A percentile compares a stretch with the other conserved stretches of the same genome.
These are phyloP conservation scores for Pipra filicauda DNA, from an alignment of 2,113 vertebrate genomes.

Conservation along the genomic window DNA sequence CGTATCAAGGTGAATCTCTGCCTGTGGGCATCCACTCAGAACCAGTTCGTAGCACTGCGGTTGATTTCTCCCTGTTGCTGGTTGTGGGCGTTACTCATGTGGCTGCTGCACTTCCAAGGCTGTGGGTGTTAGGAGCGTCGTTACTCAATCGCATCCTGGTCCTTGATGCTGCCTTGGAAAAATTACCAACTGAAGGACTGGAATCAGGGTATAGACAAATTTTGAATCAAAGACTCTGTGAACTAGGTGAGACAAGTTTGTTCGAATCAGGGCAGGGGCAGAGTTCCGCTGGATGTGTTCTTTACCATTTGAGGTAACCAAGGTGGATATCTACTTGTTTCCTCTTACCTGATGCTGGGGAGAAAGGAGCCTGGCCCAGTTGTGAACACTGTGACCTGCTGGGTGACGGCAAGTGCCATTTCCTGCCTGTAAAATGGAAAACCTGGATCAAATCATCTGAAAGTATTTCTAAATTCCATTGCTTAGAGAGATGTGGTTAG, in stretches of 20 bases:
- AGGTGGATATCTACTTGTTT: neutral
- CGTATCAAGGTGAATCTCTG: neutral
- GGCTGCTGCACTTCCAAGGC: neutral
- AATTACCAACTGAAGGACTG: neutral
- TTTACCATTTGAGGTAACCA: neutral
- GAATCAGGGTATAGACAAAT: neutral
- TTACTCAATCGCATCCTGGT: neutral
- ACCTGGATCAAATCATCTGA: neutral
- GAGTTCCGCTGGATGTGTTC: rapidly evolving
- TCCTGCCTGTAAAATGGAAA: neutral
- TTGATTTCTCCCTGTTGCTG: neutral
- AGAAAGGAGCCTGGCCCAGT: neutral
- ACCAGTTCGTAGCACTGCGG: neutral
- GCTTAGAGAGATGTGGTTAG: neutral
- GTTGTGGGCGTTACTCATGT: rapidly evolving
- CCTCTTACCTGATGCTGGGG: neutral
- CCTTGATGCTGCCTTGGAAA: neutral
- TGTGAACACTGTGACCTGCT: neutral
- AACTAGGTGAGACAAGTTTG: neutral
- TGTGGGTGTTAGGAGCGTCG: rapidly evolving
- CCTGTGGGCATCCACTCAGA: neutral
- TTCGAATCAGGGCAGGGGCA: rapidly evolving
- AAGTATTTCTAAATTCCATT: neutral
- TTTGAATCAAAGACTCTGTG: neutral
- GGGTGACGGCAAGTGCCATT: neutral